Evolutionary conservation across 2,888 invertebrate genomes (phyloP).

Genomic region (Rotaria macrura): DNA sequence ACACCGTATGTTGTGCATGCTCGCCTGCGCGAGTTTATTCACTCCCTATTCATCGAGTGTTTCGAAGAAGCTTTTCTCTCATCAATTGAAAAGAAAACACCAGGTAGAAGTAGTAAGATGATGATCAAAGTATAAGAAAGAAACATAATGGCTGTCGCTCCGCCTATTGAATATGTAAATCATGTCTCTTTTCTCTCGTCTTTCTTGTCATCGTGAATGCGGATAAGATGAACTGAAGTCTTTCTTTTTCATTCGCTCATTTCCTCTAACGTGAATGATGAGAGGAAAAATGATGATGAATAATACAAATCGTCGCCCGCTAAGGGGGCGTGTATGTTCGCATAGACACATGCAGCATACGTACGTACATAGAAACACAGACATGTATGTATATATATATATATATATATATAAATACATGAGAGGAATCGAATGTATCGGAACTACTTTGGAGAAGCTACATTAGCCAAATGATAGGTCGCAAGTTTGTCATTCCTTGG

Average conservation of each 20-base stretch:
- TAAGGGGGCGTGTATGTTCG: neutral
- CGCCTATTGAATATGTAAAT: conserved; percentile 15
- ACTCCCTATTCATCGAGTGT: neutral
- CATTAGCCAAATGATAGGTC: conserved; percentile 20
- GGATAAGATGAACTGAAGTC: conserved; percentile 12
- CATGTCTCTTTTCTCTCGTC: neutral
- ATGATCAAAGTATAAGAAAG: conserved; percentile 11
- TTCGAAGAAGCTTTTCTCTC: conserved; percentile 14
- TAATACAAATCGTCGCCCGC: conserved; percentile 7
- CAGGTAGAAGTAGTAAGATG: conserved; percentile 14
- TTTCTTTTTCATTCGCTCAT: conserved; percentile 11
- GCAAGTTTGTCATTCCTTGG: neutral
- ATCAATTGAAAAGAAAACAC: conserved; percentile 12
- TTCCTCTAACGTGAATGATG: conserved; percentile 2
- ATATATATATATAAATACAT: neutral
- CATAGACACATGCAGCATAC: neutral
- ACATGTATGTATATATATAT: no score
- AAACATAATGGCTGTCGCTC: neutral
- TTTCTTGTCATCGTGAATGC: conserved; percentile 15
- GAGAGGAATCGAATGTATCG: conserved; percentile 5
- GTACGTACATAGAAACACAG: neutral
- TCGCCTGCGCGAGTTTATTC: neutral
- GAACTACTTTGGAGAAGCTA: conserved; percentile 9
- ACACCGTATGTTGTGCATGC: neutral
- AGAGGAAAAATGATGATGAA: neutral